Evolutionary conservation across 2,113 vertebrate species (phyloP).

Genomic region (Lasiurus borealis): DNA sequence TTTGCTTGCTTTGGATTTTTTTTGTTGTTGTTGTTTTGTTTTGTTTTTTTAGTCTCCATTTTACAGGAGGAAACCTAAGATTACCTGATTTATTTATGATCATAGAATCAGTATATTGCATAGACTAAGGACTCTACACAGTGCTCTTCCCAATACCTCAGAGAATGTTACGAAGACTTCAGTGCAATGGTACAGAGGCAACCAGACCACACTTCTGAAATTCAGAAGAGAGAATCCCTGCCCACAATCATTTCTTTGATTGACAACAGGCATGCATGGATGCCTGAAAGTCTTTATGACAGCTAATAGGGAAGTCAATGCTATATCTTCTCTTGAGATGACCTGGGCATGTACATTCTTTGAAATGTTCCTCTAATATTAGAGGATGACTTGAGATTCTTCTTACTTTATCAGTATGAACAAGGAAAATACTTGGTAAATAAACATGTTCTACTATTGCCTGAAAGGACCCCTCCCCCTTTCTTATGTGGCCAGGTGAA

Average conservation of each 20-base stretch:
- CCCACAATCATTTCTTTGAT: background rate
- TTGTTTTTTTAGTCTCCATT: background rate
- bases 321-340: background rate
- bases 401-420: constrained; percentile 48
- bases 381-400: constrained; percentile 15
- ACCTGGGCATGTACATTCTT: background rate
- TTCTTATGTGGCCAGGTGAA: background rate
- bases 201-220: background rate
- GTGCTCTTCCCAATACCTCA: constrained; percentile 18
- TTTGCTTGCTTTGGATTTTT: background rate
- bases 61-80: background rate
- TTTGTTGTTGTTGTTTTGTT: constrained; percentile 21
- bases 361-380: constrained; percentile 14
- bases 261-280: background rate
- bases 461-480: background rate
- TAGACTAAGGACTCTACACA: background rate
- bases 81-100: constrained; percentile 3
- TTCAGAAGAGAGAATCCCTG: background rate
- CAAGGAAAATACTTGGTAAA: constrained; percentile 59
- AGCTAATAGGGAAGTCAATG: background rate
- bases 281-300: background rate
- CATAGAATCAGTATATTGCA: background rate
- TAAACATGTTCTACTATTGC: background rate
- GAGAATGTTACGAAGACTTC: background rate
- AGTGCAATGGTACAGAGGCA: background rate